Evolutionary conservation across 2,888 invertebrate species (phyloP).

Genomic region (Cephus runcator): DNA sequence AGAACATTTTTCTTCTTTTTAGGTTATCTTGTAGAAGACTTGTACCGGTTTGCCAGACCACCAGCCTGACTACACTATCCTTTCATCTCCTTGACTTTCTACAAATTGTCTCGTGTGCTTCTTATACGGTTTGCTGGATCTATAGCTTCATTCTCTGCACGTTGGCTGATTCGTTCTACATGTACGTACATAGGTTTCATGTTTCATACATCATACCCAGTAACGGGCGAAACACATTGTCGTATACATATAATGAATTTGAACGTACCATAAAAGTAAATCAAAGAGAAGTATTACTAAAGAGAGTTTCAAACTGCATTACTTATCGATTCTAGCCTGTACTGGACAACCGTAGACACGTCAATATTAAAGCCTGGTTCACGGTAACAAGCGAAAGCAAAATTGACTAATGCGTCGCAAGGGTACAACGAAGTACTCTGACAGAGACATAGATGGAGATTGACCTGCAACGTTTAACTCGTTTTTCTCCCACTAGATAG

Average conservation of each 20-base stretch:
- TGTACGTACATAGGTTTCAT: not conserved
- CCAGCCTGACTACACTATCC: not conserved
- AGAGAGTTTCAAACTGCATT: not conserved
- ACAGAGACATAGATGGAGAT: too few species aligned
- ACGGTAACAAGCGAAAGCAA: not conserved
- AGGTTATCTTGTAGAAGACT: not conserved
- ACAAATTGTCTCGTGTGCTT: slow-evolving; percentile 59
- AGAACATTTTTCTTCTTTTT: not conserved
- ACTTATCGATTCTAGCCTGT: not conserved
- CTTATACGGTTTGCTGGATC: slow-evolving; percentile 47
- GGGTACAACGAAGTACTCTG: not conserved
- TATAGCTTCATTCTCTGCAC: slow-evolving; percentile 60
- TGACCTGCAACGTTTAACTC: too few species aligned
- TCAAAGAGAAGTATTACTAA: not conserved
- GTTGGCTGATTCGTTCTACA: slow-evolving; percentile 32
- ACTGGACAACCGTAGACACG: not conserved
- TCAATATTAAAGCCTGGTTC: not conserved
- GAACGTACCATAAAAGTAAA: not conserved
- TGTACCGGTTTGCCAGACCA: not conserved
- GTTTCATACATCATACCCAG: not conserved
- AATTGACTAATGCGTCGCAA: not conserved
- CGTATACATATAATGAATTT: not conserved
- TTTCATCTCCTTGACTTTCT: not conserved
- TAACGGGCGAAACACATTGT: not conserved
- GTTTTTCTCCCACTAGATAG: not conserved